phyloP scores from a whole-genome alignment of 2,113 vertebrate genomes.

The Isichthys henryi region DNA sequence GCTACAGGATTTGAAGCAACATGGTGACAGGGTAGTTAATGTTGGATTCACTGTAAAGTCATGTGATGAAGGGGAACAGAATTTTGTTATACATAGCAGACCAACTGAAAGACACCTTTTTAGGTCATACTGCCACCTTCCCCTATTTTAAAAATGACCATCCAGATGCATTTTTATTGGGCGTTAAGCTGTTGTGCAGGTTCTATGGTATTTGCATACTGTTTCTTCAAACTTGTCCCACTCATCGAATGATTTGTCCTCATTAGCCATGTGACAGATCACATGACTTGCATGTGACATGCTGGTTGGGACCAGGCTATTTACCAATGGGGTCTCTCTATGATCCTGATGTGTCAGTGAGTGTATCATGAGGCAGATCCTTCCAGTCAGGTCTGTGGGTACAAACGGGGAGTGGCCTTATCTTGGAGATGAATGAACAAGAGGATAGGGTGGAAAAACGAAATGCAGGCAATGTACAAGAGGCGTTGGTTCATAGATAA shows the following conservation, averaged over 20 bases:
- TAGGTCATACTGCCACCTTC: background rate
- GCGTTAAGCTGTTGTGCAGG: background rate
- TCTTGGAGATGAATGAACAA: background rate
- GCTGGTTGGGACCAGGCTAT: background rate
- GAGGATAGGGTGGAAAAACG: background rate
- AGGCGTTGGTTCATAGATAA: background rate
- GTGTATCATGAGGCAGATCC: background rate
- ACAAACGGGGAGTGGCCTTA: background rate
- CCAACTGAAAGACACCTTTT: background rate
- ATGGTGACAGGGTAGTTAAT: background rate
- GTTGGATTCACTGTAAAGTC: background rate
- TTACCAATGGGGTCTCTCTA: background rate
- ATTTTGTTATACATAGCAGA: background rate
- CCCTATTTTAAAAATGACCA: background rate
- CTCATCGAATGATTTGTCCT: background rate
- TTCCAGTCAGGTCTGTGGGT: background rate
- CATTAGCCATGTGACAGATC: background rate
- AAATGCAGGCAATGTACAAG: background rate
- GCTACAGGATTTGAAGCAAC: background rate
- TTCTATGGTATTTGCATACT: background rate
- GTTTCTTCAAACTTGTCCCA: background rate
- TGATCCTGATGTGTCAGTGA: background rate
- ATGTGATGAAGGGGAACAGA: background rate
- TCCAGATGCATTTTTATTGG: background rate
- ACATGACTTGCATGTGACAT: background rate